These are phyloP conservation scores for Argyra leucocephala DNA, from an alignment of 2,888 invertebrate genomes.

Conservation along the genomic window DNA sequence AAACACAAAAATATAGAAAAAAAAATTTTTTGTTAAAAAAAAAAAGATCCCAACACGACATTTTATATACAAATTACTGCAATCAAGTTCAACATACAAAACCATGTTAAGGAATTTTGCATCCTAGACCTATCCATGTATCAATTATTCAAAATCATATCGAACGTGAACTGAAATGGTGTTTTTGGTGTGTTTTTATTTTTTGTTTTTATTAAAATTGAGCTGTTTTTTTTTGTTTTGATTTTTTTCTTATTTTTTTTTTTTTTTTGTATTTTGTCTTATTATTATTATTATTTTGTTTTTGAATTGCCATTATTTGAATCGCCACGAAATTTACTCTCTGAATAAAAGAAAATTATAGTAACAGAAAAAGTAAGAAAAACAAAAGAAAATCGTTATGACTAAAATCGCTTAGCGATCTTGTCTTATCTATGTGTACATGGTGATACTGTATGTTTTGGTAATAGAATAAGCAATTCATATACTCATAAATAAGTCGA, in stretches of 20 bases:
- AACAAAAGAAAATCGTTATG: constrained; percentile 4
- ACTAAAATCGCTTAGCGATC: background rate
- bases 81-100: constrained; percentile 9
- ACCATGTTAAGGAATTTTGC: constrained; percentile 8
- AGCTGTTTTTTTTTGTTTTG: background rate
- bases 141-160: constrained; percentile 11
- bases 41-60: constrained; percentile 1
- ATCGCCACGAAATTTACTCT: background rate
- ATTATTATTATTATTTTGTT: background rate
- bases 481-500: too few relatives aligned
- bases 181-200: background rate
- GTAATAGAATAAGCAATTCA: too few relatives aligned
- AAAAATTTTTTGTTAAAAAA: too few relatives aligned
- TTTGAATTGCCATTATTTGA: background rate
- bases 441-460: too few relatives aligned
- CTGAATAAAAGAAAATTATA: too few relatives aligned
- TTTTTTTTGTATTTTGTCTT: background rate
- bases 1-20: too few relatives aligned
- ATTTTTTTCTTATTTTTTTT: background rate
- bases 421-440: background rate
- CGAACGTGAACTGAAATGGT: constrained; percentile 1
- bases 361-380: too few relatives aligned
- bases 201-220: background rate
- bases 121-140: constrained; percentile 8
- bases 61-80: constrained; percentile 9